Evolutionary conservation across 23 tunicate species (phyloP).

Genomic region (Styela clava): DNA sequence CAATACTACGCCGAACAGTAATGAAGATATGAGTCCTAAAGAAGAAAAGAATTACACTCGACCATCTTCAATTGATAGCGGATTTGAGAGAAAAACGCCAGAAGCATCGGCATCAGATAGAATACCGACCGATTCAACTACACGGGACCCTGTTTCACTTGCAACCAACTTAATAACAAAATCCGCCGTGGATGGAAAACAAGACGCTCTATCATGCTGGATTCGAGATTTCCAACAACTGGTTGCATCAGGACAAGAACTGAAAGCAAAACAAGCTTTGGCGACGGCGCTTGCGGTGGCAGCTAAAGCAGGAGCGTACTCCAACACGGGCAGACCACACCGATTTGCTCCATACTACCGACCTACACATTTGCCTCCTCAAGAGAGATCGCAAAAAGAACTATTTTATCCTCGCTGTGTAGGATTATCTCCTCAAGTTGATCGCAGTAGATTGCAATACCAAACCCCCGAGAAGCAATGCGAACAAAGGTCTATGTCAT

Average conservation of each 20-base stretch:
- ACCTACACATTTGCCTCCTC: not conserved
- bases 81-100: not conserved
- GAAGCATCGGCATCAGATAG: not conserved
- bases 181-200: not conserved
- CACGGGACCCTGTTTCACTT: not conserved
- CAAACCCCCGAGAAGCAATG: too few relatives aligned
- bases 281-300: slow-evolving; percentile 26
- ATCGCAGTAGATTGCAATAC: too few relatives aligned
- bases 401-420: too few relatives aligned
- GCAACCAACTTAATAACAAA: not conserved
- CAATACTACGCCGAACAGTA: not conserved
- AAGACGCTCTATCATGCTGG: slow-evolving; percentile 14
- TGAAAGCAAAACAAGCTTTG: slow-evolving; percentile 27
- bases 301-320: slow-evolving; percentile 26
- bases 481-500: too few relatives aligned
- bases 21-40: not conserved
- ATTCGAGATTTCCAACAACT: slow-evolving; percentile 28
- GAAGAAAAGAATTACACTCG: not conserved
- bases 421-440: too few relatives aligned
- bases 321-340: not conserved
- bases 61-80: not conserved
- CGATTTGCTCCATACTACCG: not conserved
- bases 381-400: not conserved
- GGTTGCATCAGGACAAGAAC: slow-evolving; percentile 27
- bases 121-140: not conserved